Evolutionary conservation across 2,888 invertebrate species (phyloP).

Genomic region (Colletes collaris): DNA sequence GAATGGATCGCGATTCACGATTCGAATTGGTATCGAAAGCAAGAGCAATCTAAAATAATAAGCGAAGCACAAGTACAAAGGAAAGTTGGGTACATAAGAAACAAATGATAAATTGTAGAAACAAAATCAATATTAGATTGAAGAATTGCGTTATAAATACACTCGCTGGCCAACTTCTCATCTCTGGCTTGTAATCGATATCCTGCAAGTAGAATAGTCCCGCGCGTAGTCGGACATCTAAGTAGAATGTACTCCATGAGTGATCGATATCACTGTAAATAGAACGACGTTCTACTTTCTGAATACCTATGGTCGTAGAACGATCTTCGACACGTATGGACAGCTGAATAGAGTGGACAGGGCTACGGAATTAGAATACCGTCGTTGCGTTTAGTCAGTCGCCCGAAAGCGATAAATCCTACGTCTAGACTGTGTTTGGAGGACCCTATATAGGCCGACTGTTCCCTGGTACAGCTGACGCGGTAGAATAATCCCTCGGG

Average conservation of each 20-base stretch:
- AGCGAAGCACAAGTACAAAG: no score
- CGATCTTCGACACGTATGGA: not conserved
- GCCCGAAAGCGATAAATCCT: not conserved
- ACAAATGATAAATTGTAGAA: no score
- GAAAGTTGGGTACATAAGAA: no score
- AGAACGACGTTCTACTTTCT: conserved; percentile 44
- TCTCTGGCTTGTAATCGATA: no score
- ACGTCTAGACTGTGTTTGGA: not conserved
- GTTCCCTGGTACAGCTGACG: not conserved
- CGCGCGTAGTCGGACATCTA: not conserved
- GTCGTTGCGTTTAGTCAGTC: not conserved
- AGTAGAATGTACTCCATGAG: not conserved
- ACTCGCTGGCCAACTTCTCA: no score
- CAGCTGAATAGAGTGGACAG: not conserved
- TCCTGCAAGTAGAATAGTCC: no score
- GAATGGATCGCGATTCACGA: no score
- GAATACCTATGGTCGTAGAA: not conserved
- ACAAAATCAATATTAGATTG: no score
- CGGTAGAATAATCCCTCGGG: conserved; percentile 1
- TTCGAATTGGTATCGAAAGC: no score
- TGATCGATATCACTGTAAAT: conserved; percentile 37
- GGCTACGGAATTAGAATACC: not conserved
- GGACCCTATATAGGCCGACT: not conserved
- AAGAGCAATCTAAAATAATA: no score
- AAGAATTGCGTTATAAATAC: no score